Percentiles rank a stretch among this genome's conserved stretches.
Conservation (phyloP, 92 coral and sea anemone species). For the Muricea muricata region DNA sequence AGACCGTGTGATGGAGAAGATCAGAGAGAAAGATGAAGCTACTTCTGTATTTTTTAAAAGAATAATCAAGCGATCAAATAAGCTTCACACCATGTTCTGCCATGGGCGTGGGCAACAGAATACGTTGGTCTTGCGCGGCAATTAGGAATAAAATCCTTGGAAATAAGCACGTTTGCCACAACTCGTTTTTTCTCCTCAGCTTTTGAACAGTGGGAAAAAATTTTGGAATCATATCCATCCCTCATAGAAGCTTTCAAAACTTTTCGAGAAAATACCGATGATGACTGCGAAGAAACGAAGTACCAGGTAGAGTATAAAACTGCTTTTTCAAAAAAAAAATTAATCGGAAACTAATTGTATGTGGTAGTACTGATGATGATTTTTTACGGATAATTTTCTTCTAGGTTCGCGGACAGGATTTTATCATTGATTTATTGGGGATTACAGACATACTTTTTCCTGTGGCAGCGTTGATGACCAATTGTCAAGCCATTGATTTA, state of each 20-base stretch:
- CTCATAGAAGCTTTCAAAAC: slow-evolving; percentile 10
- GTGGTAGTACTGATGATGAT: too few relatives aligned
- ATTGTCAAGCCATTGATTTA: slow-evolving; percentile 17
- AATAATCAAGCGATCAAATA: not conserved
- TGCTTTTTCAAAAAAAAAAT: too few relatives aligned
- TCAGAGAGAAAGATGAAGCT: too few relatives aligned
- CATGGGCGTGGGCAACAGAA: not conserved
- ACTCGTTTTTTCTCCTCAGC: slow-evolving; percentile 14
- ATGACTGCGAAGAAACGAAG: slow-evolving; percentile 24
- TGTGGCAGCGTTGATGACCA: slow-evolving; percentile 7
- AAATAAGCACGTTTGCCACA: slow-evolving; percentile 17
- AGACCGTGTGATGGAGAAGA: not conserved
- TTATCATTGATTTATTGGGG: slow-evolving; percentile 8
- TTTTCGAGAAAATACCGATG: slow-evolving; percentile 26
- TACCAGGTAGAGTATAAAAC: slow-evolving; percentile 9
- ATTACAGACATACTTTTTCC: slow-evolving; percentile 32
- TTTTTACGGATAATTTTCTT: too few relatives aligned
- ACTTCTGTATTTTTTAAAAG: too few relatives aligned
- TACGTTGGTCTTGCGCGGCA: not conserved
- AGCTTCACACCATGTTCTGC: not conserved
- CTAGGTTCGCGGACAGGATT: not conserved
- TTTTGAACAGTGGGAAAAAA: slow-evolving; percentile 27
- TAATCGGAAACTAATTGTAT: too few relatives aligned
- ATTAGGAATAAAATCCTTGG: not conserved
- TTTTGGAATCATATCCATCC: slow-evolving; percentile 3